phyloP scores from a whole-genome alignment of 2,888 invertebrate species.

The Pachycephus smyrnensis region DNA sequence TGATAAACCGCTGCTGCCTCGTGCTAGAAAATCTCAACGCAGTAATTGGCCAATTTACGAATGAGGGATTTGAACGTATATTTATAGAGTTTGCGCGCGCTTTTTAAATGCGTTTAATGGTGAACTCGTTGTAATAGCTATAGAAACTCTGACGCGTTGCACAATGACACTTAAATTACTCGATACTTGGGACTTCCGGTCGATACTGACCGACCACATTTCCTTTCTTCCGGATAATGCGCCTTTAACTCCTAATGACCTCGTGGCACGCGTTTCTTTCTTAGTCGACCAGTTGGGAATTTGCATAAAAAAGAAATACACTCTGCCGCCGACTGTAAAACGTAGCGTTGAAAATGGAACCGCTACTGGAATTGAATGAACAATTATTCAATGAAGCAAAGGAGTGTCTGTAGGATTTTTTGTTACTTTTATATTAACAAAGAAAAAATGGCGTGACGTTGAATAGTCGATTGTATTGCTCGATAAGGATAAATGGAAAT shows the following conservation, averaged over 20 bases:
- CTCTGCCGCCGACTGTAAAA: not conserved
- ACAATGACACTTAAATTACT: not conserved
- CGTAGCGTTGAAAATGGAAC: not conserved
- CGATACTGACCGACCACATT: not conserved
- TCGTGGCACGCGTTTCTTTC: not conserved
- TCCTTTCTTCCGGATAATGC: not conserved
- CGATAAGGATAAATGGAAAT: not conserved
- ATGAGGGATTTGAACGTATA: not conserved
- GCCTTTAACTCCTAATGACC: not conserved
- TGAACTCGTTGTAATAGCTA: not conserved
- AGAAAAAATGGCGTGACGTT: not conserved
- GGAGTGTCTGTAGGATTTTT: not conserved
- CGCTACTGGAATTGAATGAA: not conserved
- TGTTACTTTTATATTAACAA: not conserved
- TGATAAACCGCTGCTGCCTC: not conserved
- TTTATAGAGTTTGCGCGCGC: not conserved
- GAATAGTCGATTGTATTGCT: not conserved
- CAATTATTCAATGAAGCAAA: not conserved
- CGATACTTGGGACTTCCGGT: not conserved
- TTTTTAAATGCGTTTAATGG: not conserved
- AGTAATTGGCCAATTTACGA: not conserved
- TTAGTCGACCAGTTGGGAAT: not conserved
- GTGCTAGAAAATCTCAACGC: not conserved
- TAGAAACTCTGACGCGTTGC: not conserved
- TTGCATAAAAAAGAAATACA: not conserved